Evolutionary conservation across 2,797 vertebrate species (phyloP).

Genomic region (Oreochromis grahami): DNA sequence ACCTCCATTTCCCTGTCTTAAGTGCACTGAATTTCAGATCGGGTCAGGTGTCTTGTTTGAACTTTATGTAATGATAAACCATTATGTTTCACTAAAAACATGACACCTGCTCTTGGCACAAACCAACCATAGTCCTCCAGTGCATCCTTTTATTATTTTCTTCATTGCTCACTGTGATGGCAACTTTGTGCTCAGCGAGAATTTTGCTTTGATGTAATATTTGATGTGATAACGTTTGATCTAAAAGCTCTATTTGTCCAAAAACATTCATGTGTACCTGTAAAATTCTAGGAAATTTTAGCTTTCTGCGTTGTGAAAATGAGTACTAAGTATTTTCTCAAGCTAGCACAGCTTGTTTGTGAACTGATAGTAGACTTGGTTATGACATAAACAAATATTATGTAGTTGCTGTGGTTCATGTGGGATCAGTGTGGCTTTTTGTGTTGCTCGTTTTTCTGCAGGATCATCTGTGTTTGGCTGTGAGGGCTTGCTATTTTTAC

Average conservation of each 20-base stretch:
- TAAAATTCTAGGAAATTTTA: neutral
- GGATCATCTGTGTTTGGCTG: neutral
- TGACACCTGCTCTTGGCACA: neutral
- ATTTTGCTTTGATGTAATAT: neutral
- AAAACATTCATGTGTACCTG: conserved; percentile 20
- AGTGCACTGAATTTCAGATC: conserved; percentile 16
- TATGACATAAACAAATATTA: neutral
- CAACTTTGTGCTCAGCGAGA: neutral
- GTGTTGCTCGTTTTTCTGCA: conserved; percentile 26
- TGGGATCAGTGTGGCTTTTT: conserved; percentile 2
- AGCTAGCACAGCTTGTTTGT: conserved; percentile 11
- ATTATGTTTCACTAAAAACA: neutral
- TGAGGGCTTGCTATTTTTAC: conserved; percentile 23
- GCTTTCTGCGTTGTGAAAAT: neutral
- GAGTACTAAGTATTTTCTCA: neutral
- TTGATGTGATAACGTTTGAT: neutral
- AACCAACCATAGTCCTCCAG: neutral
- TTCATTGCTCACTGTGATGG: neutral
- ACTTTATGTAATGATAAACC: neutral
- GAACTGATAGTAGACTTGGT: neutral
- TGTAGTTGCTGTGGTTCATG: neutral
- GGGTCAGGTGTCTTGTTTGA: neutral
- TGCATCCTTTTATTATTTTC: neutral
- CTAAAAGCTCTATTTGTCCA: conserved; percentile 30
- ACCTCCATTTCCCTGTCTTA: neutral